phyloP scores from a whole-genome alignment of 2,888 invertebrate species.

The Campopleginae sp. region DNA sequence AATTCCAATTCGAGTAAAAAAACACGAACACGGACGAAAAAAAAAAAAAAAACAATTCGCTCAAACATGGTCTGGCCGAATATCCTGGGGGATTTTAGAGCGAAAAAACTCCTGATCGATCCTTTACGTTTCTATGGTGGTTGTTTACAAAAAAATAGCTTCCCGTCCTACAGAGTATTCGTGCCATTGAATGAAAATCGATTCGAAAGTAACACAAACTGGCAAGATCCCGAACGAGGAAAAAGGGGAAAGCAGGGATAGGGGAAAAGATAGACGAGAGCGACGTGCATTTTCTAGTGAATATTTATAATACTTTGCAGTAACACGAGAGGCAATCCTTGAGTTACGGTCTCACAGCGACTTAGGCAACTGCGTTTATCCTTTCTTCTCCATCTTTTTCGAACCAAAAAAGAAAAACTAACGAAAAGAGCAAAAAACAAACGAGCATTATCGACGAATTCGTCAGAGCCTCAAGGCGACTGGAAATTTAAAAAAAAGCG shows the following conservation, averaged over 20 bases:
- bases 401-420: background rate
- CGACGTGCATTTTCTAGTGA: slow-evolving; percentile 30
- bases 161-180: background rate
- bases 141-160: slow-evolving; percentile 34
- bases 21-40: background rate
- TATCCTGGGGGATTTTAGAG: slow-evolving; percentile 42
- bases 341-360: background rate
- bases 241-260: background rate
- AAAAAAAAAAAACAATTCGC: slow-evolving; percentile 13
- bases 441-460: slow-evolving; percentile 18
- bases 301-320: slow-evolving; percentile 48
- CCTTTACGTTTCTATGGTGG: slow-evolving; percentile 38
- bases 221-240: slow-evolving; percentile 3
- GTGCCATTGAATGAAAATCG: slow-evolving; percentile 38
- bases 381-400: background rate
- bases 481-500: slow-evolving; percentile 8
- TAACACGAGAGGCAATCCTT: slow-evolving; percentile 12
- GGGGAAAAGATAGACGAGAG: slow-evolving; percentile 2
- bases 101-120: slow-evolving; percentile 29
- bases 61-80: slow-evolving; percentile 11
- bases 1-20: slow-evolving; percentile 14
- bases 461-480: slow-evolving; percentile 2
- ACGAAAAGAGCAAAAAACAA: too few species aligned
- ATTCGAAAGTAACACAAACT: slow-evolving; percentile 39
- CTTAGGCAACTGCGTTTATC: background rate